A percentile compares a stretch with the other conserved stretches of the same genome.
Conservation (phyloP, 2,113 vertebrate species). For the Macaca mulatta region DNA sequence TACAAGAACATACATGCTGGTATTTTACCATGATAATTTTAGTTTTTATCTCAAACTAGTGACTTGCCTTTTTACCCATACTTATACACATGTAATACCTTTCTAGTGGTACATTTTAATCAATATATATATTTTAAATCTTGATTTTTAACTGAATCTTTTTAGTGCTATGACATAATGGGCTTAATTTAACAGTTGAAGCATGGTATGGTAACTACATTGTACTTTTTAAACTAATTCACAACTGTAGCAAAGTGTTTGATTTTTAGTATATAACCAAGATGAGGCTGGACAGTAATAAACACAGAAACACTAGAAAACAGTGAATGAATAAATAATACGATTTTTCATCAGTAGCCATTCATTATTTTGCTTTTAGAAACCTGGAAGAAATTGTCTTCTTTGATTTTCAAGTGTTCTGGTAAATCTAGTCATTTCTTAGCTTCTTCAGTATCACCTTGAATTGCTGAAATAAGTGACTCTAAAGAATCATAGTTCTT, state of each 20-base stretch:
- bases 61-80: not conserved
- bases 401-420: conserved; percentile 91
- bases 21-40: not conserved
- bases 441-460: conserved; percentile 93
- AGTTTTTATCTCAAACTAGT: not conserved
- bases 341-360: conserved; percentile 83
- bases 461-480: conserved; percentile 93
- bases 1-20: not conserved
- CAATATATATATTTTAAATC: not conserved
- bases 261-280: conserved; percentile 40
- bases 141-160: conserved; percentile 47
- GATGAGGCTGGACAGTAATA: not conserved
- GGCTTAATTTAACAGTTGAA: conserved; percentile 14
- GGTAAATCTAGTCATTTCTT: conserved; percentile 91
- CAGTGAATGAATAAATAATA: not conserved
- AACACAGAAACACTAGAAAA: no score
- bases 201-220: not conserved
- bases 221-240: conserved; percentile 24
- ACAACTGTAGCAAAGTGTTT: conserved; percentile 37
- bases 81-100: not conserved
- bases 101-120: not conserved
- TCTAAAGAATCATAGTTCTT: conserved; percentile 93
- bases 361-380: conserved; percentile 86
- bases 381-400: conserved; percentile 92
- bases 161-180: conserved; percentile 23